Evolutionary conservation across 2,113 vertebrate species (phyloP).

Genomic region (Pelusios castaneus): DNA sequence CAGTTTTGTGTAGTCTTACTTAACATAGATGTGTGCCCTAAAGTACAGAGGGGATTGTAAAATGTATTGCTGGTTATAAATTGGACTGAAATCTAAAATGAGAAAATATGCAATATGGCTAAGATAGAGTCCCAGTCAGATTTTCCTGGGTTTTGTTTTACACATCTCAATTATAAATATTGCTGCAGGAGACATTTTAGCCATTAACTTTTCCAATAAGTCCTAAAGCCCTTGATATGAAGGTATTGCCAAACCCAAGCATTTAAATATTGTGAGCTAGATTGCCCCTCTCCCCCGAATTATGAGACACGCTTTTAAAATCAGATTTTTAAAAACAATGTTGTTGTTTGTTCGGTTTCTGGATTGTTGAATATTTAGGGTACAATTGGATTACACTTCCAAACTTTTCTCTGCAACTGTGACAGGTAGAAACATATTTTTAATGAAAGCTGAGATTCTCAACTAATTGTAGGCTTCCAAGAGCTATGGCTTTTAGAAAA

Average conservation of each 20-base stretch:
- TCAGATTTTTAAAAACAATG: not conserved
- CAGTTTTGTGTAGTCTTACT: not conserved
- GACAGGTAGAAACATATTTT: not conserved
- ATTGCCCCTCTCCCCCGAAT: not conserved
- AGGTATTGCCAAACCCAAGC: not conserved
- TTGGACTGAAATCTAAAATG: not conserved
- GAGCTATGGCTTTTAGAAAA: not conserved
- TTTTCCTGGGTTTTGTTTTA: not conserved
- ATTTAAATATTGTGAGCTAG: not conserved
- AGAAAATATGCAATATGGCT: not conserved
- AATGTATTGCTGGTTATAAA: not conserved
- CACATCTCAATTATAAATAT: not conserved
- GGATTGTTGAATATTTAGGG: not conserved
- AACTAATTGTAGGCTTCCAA: rapidly evolving
- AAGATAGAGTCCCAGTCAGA: not conserved
- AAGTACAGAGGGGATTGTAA: not conserved
- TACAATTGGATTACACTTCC: not conserved
- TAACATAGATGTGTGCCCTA: not conserved
- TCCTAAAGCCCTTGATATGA: not conserved
- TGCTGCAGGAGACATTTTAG: not conserved
- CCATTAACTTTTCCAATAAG: not conserved
- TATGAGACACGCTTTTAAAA: not conserved
- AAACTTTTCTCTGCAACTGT: not conserved
- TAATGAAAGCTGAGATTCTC: not conserved
- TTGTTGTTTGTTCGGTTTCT: not conserved